These are phyloP conservation scores for Rhea pennata DNA, from an alignment of 2,113 vertebrate genomes.

Conservation along the genomic window DNA sequence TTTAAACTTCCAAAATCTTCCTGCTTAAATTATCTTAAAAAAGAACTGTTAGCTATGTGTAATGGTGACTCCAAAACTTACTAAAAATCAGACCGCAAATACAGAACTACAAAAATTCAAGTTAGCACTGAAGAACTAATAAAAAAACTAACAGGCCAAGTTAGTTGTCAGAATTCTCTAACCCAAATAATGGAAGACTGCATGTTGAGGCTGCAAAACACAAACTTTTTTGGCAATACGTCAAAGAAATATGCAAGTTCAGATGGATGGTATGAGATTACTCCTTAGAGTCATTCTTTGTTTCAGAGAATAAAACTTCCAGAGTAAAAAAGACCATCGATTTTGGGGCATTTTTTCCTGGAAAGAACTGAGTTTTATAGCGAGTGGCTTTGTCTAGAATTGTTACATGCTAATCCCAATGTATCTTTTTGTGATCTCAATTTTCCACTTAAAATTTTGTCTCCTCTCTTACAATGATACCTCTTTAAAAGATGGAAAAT, in stretches of 20 bases:
- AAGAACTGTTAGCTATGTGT: neutral
- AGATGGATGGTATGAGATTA: neutral
- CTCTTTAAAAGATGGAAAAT: neutral
- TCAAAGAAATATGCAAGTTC: neutral
- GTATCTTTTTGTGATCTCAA: neutral
- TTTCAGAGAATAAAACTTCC: neutral
- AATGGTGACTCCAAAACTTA: fast-evolving
- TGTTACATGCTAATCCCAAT: neutral
- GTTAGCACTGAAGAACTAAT: neutral
- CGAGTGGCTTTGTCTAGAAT: no score
- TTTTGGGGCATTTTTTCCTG: neutral
- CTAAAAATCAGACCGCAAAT: neutral
- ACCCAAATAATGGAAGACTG: neutral
- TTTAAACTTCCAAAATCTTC: neutral
- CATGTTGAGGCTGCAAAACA: neutral
- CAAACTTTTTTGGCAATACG: neutral
- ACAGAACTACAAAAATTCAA: neutral
- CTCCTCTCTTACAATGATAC: neutral
- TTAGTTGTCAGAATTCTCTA: neutral
- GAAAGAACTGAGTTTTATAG: no score
- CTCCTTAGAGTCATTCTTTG: neutral
- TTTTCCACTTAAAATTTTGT: neutral
- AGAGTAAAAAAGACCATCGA: neutral
- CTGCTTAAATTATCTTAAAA: neutral
- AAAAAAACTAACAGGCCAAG: neutral